Evolutionary conservation across 2,888 invertebrate genomes (phyloP).

Genomic region (Lepidochitona cinerea): DNA sequence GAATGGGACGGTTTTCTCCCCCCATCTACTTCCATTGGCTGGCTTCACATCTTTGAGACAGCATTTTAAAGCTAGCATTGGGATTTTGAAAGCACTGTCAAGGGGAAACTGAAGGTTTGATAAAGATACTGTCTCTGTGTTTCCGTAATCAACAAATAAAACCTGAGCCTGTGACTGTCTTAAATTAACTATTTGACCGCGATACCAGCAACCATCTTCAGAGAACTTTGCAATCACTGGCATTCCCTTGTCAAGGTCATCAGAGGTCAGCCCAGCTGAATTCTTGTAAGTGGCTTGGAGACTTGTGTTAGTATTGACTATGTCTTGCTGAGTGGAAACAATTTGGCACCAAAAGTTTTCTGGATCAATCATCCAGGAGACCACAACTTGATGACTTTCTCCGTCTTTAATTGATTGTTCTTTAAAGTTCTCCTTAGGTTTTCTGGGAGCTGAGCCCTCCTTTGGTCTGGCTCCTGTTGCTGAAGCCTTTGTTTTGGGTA

Average conservation of each 20-base stretch:
- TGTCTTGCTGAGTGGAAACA: background rate
- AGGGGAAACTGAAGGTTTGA: constrained; percentile 45
- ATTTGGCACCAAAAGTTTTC: constrained; percentile 56
- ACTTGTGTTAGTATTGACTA: background rate
- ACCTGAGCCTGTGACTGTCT: constrained; percentile 29
- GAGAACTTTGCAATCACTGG: constrained; percentile 47
- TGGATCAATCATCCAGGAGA: constrained; percentile 43
- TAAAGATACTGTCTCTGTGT: constrained; percentile 38
- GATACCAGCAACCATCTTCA: constrained; percentile 5
- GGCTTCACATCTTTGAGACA: constrained; percentile 6
- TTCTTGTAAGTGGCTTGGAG: background rate
- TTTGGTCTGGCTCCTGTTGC: background rate
- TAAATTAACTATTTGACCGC: background rate
- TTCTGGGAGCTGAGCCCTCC: background rate
- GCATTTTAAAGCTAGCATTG: constrained; percentile 5
- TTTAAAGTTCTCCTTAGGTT: background rate
- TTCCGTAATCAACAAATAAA: constrained; percentile 36
- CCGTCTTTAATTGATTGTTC: background rate
- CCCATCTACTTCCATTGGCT: background rate
- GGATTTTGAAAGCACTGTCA: constrained; percentile 33
- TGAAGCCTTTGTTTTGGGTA: no score
- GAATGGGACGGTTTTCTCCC: background rate
- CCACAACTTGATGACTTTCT: constrained; percentile 24
- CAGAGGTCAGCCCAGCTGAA: constrained; percentile 3
- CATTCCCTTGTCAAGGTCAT: constrained; percentile 27